A percentile compares a stretch with the other conserved stretches of the same genome.
Evolutionary conservation across 2,113 vertebrate genomes (phyloP).

Genomic region (Pachycephala philippinensis): DNA sequence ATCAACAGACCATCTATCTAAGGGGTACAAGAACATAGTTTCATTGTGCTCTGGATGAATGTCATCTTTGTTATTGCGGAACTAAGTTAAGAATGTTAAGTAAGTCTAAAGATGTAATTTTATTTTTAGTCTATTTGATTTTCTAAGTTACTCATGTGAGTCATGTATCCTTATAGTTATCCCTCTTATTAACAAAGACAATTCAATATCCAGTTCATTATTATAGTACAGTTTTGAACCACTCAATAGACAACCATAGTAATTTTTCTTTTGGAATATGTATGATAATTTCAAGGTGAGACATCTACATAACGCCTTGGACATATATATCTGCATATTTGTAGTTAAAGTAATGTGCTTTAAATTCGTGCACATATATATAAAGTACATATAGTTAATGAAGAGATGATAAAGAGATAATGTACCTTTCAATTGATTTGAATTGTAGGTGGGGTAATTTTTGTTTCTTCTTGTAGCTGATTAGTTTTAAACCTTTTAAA

Average conservation of each 20-base stretch:
- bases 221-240: neutral
- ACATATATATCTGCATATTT: neutral
- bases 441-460: neutral
- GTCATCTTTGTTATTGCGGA: neutral
- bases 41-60: neutral
- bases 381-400: neutral
- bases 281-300: neutral
- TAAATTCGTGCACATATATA: neutral
- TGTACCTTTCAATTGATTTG: neutral
- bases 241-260: neutral
- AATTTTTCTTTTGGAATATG: neutral
- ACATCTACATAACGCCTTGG: neutral
- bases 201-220: neutral
- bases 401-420: neutral
- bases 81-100: neutral
- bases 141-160: neutral
- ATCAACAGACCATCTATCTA: neutral
- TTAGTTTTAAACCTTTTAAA: neutral
- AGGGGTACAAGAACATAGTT: neutral
- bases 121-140: neutral
- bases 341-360: neutral
- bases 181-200: neutral
- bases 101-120: neutral
- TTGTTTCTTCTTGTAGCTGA: neutral
- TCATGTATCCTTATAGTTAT: neutral